phyloP scores from a whole-genome alignment of 1,140 invertebrate species.

The Lepidurus arcticus region DNA sequence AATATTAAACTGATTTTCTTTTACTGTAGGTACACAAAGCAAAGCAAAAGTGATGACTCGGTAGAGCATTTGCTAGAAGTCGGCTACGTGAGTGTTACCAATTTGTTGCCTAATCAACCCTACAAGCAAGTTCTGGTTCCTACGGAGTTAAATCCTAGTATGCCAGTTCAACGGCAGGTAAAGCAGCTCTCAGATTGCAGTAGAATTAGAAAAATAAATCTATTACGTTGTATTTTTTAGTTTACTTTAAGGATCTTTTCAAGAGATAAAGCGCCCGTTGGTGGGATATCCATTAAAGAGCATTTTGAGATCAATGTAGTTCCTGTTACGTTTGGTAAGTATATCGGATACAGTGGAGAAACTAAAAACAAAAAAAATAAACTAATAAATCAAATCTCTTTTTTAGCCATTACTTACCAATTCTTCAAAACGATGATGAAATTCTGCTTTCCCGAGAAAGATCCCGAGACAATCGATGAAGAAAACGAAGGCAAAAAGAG shows the following conservation, averaged over 20 bases:
- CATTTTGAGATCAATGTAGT: conserved; percentile 96
- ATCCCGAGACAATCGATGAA: conserved; percentile 73
- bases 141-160: conserved; percentile 78
- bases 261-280: conserved; percentile 83
- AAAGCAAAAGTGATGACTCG: conserved; percentile 92
- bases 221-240: conserved; percentile 43
- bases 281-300: conserved; percentile 96
- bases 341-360: neutral
- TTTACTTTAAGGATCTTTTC: conserved; percentile 81
- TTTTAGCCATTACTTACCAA: conserved; percentile 80
- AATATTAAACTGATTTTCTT: conserved; percentile 3
- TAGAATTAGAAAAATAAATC: conserved; percentile 10
- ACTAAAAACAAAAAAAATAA: neutral
- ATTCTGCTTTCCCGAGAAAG: conserved; percentile 97
- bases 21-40: conserved; percentile 76
- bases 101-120: conserved; percentile 86
- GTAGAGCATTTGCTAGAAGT: conserved; percentile 94
- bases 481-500: conserved; percentile 46
- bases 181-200: conserved; percentile 28
- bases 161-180: conserved; percentile 75
- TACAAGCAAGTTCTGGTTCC: conserved; percentile 89
- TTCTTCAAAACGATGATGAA: conserved; percentile 96
- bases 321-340: conserved; percentile 77
- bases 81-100: conserved; percentile 93
- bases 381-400: conserved; percentile 32